Percentiles rank a stretch among this genome's conserved stretches.
Conservation (phyloP, 2,797 vertebrate species). For the Lacerta bilineata region DNA sequence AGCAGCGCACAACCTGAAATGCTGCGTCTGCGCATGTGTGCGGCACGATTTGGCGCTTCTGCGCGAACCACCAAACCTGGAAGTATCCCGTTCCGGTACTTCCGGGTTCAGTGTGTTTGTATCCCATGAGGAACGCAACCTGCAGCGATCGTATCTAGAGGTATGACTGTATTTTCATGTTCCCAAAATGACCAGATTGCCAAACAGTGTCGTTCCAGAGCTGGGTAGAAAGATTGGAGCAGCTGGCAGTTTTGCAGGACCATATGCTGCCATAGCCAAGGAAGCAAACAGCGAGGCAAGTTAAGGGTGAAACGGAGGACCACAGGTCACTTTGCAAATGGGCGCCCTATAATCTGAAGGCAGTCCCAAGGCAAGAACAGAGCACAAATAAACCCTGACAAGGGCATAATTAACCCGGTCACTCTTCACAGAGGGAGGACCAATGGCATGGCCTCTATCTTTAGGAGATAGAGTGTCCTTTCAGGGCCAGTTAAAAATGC, state of each 20-base stretch:
- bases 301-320: too few relatives aligned
- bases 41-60: too few relatives aligned
- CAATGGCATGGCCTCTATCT: neutral
- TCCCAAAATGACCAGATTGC: neutral
- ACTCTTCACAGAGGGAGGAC: neutral
- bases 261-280: neutral
- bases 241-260: too few relatives aligned
- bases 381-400: neutral
- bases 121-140: too few relatives aligned
- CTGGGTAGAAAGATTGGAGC: neutral
- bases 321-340: neutral
- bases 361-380: neutral
- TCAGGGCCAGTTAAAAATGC: neutral
- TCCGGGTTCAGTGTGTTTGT: too few relatives aligned
- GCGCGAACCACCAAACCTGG: too few relatives aligned
- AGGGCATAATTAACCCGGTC: neutral
- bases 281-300: neutral
- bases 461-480: neutral
- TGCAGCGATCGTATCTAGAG: too few relatives aligned
- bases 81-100: too few relatives aligned
- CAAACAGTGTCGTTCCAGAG: neutral
- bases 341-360: neutral
- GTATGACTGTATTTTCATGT: neutral
- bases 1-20: too few relatives aligned
- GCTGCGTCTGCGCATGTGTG: too few relatives aligned